Evolutionary conservation across 1,140 invertebrate genomes (phyloP).

Genomic region (Goniozus legneri): DNA sequence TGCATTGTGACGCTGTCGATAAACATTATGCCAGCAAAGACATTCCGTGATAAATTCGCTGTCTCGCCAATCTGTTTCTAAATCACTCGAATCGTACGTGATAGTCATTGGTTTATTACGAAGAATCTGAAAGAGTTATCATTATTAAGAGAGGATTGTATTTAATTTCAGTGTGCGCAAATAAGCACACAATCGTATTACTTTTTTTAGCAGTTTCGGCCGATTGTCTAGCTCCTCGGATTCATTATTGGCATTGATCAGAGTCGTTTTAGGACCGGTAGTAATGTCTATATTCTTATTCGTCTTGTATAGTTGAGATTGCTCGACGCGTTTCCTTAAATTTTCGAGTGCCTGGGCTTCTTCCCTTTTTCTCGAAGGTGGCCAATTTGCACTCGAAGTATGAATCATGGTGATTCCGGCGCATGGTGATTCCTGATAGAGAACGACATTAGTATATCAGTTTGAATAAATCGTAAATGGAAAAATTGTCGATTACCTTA

Average conservation of each 20-base stretch:
- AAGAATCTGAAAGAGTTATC: conserved; percentile 37
- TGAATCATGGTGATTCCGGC: conserved; percentile 43
- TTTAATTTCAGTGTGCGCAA: too few relatives aligned
- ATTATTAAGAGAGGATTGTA: too few relatives aligned
- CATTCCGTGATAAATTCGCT: conserved; percentile 78
- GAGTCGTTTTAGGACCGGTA: background rate
- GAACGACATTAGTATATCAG: background rate
- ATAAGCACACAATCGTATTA: conserved; percentile 26
- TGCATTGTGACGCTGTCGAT: conserved; percentile 69
- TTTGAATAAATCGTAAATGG: background rate
- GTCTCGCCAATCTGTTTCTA: conserved; percentile 71
- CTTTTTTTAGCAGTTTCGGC: conserved; percentile 51
- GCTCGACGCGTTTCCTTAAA: conserved; percentile 47
- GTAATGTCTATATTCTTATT: conserved; percentile 8
- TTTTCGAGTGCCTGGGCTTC: conserved; percentile 50
- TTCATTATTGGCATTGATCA: background rate
- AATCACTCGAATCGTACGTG: conserved; percentile 65
- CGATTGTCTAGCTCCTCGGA: conserved; percentile 47
- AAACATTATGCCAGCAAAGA: conserved; percentile 77
- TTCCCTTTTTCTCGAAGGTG: conserved; percentile 50
- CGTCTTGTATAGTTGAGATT: conserved; percentile 42
- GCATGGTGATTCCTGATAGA: conserved; percentile 35
- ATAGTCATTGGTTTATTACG: conserved; percentile 62
- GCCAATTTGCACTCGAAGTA: conserved; percentile 46
- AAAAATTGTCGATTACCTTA: background rate